These are phyloP conservation scores for Anagyrus pseudococci DNA, from an alignment of 2,888 invertebrate genomes.

Conservation along the genomic window DNA sequence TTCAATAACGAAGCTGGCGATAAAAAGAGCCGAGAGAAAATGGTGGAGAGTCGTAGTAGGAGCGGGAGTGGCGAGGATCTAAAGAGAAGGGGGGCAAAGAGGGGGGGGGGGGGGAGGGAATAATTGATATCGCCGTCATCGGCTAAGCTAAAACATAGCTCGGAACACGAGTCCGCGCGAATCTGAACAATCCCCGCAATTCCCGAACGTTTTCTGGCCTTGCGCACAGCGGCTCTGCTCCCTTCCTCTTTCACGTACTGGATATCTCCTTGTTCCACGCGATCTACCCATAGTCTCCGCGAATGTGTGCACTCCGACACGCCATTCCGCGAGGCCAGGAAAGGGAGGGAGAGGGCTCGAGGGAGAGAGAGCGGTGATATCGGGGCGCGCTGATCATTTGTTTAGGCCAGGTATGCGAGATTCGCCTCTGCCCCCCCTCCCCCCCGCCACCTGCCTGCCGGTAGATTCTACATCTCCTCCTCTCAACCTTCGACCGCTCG, in stretches of 20 bases:
- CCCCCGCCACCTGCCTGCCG: slow-evolving; percentile 9
- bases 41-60: no score
- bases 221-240: not conserved
- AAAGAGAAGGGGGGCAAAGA: no score
- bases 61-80: no score
- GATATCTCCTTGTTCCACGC: not conserved
- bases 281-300: not conserved
- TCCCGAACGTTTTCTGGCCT: not conserved
- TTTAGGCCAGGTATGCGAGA: slow-evolving; percentile 35
- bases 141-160: not conserved
- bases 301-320: not conserved
- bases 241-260: not conserved
- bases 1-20: no score
- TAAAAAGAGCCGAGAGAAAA: no score
- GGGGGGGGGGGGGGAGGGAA: slow-evolving; percentile 4
- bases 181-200: not conserved
- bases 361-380: slow-evolving; percentile 9
- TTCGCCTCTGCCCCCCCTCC: slow-evolving; percentile 2
- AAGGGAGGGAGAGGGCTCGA: slow-evolving; percentile 16
- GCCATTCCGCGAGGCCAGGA: slow-evolving; percentile 35
- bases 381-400: slow-evolving; percentile 37
- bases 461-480: slow-evolving; percentile 16
- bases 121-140: not conserved
- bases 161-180: not conserved
- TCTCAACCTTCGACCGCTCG: slow-evolving; percentile 16